Percentiles rank a stretch among this genome's conserved stretches.
Evolutionary conservation across 2,888 invertebrate genomes (phyloP).

Genomic region (Euspilapteryx auroguttella): DNA sequence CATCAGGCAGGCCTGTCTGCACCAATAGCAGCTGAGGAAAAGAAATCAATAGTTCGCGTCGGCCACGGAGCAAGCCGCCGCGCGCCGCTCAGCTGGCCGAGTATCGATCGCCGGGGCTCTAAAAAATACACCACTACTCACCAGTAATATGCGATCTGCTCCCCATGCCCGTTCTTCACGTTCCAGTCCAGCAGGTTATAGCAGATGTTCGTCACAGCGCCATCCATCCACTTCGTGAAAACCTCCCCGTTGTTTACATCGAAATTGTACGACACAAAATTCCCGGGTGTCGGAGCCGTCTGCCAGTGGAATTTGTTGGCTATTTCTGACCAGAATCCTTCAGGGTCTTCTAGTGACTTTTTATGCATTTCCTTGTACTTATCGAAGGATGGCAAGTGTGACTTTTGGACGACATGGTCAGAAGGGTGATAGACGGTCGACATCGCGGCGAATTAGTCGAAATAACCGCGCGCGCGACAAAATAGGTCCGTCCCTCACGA

Average conservation of each 20-base stretch:
- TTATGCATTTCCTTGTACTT: conserved; percentile 84
- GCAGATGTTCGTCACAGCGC: conserved; percentile 91
- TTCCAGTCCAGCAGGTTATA: conserved; percentile 94
- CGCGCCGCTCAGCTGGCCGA: conserved; percentile 36
- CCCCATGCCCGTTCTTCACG: conserved; percentile 84
- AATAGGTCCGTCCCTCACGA: too few relatives aligned
- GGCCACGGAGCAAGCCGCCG: conserved; percentile 12
- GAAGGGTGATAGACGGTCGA: conserved; percentile 66
- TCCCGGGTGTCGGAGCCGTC: conserved; percentile 70
- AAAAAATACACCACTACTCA: conserved; percentile 52
- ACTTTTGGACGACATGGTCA: conserved; percentile 70
- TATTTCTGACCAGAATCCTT: conserved; percentile 90
- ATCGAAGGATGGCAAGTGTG: conserved; percentile 54
- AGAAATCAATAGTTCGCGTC: too few relatives aligned
- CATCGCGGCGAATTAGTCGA: conserved; percentile 37
- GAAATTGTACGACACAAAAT: conserved; percentile 90
- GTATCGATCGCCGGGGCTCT: conserved; percentile 1
- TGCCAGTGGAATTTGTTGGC: conserved; percentile 95
- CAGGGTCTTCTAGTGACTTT: conserved; percentile 85
- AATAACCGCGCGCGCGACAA: conserved; percentile 9
- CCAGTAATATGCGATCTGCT: conserved; percentile 94
- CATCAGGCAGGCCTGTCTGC: too few relatives aligned
- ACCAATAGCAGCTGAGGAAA: too few relatives aligned
- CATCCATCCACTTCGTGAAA: conserved; percentile 93
- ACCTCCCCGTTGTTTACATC: conserved; percentile 87